Percentiles rank a stretch among this genome's conserved stretches.
These are phyloP conservation scores for Pseudochaenichthys georgianus DNA, from an alignment of 2,797 vertebrate species.

Conservation along the genomic window DNA sequence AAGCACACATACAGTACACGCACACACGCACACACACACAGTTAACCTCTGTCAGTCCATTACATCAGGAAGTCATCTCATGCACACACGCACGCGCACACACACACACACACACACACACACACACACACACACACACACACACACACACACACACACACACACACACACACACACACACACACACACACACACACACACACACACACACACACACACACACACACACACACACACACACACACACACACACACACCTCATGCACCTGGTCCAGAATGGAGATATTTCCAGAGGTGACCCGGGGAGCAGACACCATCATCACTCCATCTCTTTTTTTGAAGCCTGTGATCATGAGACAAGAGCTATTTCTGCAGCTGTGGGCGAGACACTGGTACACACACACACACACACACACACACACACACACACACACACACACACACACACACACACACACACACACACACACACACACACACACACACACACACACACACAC, in stretches of 20 bases:
- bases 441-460: too few species aligned
- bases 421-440: too few species aligned
- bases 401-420: too few species aligned
- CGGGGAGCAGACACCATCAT: slow-evolving; percentile 46
- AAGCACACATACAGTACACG: slow-evolving; percentile 20
- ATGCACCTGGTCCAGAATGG: slow-evolving; percentile 48
- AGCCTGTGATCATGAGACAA: slow-evolving; percentile 46
- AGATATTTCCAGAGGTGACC: slow-evolving; percentile 48
- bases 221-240: slow-evolving; percentile 30
- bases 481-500: too few species aligned
- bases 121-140: too few species aligned
- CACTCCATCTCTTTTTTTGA: slow-evolving; percentile 56
- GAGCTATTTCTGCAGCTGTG: slow-evolving; percentile 37
- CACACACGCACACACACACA: slow-evolving; percentile 23
- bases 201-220: too few species aligned
- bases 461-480: too few species aligned
- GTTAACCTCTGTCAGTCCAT: slow-evolving; percentile 63
- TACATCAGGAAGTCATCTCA: slow-evolving; percentile 53
- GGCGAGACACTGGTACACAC: slow-evolving; percentile 23
- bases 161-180: too few species aligned
- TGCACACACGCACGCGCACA: background rate
- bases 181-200: too few species aligned
- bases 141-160: too few species aligned
- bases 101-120: too few species aligned
- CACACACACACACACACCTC: slow-evolving; percentile 11